Evolutionary conservation across 2,888 invertebrate species (phyloP).

Genomic region (Drymonia ruficornis): DNA sequence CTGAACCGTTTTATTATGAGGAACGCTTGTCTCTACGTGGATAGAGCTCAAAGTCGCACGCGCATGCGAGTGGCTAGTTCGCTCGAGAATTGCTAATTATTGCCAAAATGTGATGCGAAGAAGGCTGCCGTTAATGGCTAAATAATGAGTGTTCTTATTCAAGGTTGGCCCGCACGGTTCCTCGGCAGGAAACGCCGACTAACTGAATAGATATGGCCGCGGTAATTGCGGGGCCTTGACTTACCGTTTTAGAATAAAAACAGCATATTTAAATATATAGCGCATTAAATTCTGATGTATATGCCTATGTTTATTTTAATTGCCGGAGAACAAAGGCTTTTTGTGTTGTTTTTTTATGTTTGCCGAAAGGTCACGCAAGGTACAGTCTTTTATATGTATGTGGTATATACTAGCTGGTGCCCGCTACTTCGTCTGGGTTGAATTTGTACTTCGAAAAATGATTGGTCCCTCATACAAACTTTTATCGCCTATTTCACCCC

Average conservation of each 20-base stretch:
- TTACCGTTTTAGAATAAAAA: conserved; percentile 81
- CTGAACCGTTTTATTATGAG: neutral
- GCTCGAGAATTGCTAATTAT: conserved; percentile 58
- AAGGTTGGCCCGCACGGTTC: conserved; percentile 69
- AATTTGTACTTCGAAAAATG: too few relatives aligned
- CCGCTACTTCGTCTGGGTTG: too few relatives aligned
- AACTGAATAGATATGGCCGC: conserved; percentile 79
- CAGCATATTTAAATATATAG: conserved; percentile 67
- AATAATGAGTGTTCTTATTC: conserved; percentile 76
- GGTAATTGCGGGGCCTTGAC: conserved; percentile 79
- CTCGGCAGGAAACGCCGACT: conserved; percentile 76
- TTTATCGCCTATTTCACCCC: too few relatives aligned
- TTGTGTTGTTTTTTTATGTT: neutral
- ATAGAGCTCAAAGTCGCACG: conserved; percentile 28
- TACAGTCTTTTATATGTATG: too few relatives aligned
- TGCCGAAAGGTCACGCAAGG: neutral
- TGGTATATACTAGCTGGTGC: too few relatives aligned
- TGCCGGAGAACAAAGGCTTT: conserved; percentile 9
- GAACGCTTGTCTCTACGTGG: conserved; percentile 5
- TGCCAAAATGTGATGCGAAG: conserved; percentile 70
- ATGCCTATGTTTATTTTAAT: conserved; percentile 22
- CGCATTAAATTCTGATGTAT: conserved; percentile 27
- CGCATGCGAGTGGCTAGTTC: conserved; percentile 26
- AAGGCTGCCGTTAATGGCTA: conserved; percentile 75
- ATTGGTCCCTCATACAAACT: too few relatives aligned